Evolutionary conservation across 2,113 vertebrate genomes (phyloP).

Genomic region (Dicaeum eximium): DNA sequence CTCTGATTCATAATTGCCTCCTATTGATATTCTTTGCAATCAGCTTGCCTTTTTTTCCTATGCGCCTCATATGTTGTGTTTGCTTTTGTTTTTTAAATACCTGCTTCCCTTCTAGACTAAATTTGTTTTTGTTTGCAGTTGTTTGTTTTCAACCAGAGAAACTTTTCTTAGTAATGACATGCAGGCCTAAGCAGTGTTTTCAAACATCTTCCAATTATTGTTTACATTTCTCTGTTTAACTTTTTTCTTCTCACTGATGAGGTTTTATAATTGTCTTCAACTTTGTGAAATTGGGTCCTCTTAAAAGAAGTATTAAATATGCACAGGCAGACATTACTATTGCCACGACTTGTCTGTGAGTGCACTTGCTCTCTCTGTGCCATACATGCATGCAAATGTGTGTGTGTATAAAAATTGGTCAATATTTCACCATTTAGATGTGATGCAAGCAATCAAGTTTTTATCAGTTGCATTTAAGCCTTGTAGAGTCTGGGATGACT

Average conservation of each 20-base stretch:
- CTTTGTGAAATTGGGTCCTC: background rate
- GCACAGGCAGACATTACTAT: fast-evolving
- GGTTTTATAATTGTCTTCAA: background rate
- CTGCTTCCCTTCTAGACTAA: background rate
- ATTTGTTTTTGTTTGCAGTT: constrained; percentile 26
- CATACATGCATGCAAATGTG: fast-evolving
- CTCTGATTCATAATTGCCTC: constrained; percentile 32
- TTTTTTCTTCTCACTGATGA: background rate
- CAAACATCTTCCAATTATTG: background rate
- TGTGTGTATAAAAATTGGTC: background rate
- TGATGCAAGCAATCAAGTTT: background rate
- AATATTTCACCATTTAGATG: background rate
- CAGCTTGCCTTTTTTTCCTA: constrained; percentile 37
- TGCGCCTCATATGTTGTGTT: background rate
- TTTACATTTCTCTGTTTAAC: background rate
- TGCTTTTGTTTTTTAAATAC: constrained; percentile 39
- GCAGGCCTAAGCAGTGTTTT: background rate
- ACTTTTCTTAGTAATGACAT: background rate
- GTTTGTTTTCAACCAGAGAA: constrained; percentile 18
- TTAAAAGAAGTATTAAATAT: background rate
- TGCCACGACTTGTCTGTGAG: background rate
- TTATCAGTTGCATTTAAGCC: background rate
- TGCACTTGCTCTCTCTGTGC: background rate
- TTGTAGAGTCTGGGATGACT: background rate
- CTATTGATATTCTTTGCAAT: constrained; percentile 61